phyloP scores from a whole-genome alignment of 2,888 invertebrate genomes.

The Aromia moschata region DNA sequence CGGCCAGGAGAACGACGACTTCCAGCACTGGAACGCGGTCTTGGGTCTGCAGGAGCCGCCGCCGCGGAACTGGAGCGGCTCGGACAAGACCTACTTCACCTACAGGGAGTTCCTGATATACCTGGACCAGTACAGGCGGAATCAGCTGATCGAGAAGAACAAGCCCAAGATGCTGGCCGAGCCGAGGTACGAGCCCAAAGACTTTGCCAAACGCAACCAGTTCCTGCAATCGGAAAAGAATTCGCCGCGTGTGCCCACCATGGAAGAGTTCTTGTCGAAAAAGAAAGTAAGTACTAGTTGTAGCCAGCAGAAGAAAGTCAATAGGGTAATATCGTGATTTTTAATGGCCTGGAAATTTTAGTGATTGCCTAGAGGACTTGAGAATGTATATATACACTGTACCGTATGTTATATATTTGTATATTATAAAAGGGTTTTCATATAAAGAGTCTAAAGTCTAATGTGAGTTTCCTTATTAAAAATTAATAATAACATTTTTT shows the following conservation, averaged over 20 bases:
- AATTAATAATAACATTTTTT: too few relatives aligned
- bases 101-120: constrained; percentile 75
- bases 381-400: constrained; percentile 4
- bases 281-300: constrained; percentile 57
- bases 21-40: constrained; percentile 76
- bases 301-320: constrained; percentile 46
- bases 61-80: constrained; percentile 77
- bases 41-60: constrained; percentile 75
- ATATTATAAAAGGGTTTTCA: constrained; percentile 2
- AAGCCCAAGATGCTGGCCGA: constrained; percentile 46
- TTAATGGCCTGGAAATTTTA: constrained; percentile 8
- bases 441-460: constrained; percentile 1
- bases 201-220: constrained; percentile 14
- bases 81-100: constrained; percentile 75
- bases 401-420: constrained; percentile 2
- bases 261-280: constrained; percentile 67
- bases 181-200: constrained; percentile 48
- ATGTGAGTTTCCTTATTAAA: neutral
- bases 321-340: constrained; percentile 44
- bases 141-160: constrained; percentile 63
- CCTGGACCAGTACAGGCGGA: constrained; percentile 70
- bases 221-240: constrained; percentile 57
- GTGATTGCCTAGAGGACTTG: neutral
- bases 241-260: constrained; percentile 64
- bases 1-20: constrained; percentile 76